Evolutionary conservation across 2,113 vertebrate species (phyloP), one percentile per base, ranked within the genome.

Genomic region (Dendropsophus ebraccatus): DNA sequence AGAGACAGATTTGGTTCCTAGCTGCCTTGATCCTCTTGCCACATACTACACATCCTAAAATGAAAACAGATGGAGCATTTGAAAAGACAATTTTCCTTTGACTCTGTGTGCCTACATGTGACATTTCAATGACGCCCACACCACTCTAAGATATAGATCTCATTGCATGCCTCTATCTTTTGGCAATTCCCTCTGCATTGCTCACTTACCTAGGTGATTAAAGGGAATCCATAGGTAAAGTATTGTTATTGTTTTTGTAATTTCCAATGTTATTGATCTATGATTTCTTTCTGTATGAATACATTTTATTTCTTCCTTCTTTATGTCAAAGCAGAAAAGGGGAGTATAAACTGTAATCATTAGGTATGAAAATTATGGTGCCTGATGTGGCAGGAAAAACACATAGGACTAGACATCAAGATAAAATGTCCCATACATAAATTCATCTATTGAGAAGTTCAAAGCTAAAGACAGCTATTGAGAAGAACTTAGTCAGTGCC

Each of bases 31-130:
- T 86, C 65, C 77, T 81, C 62, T 21, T 72, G 84, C 77, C 84
- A 81, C 77, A 81, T 72, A 49, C 76, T 81, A 87, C 78, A 87
- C 58, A 49, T 87, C 69, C 37, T 50, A 81, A 87, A 87, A 72
- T 81, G 50, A 77, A 87, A 87, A 81, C 85, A 87, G 78, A 86
- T 86, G 84, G 76, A 73, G 50, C 19, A 23, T 32, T 58, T 87
- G 37, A 81, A 87, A 62, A 72, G 85, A 81, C 50, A 35, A 49
- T 81, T 86, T 62, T 86, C 76, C 67, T 74, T 62, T 73, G 77
- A 78, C 72, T 81, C 76, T 47, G 32, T 70, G 52, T 60, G 65
- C 77, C 85, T 87, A 87, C 77, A 81, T 73, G 85, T 87, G 78
- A 81, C 85, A 87, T 87, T 81, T 74, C n/a, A 72, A 30, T 37